Evolutionary conservation across 2,797 vertebrate genomes (phyloP).

Genomic region (Lepilemur ruficaudatus): DNA sequence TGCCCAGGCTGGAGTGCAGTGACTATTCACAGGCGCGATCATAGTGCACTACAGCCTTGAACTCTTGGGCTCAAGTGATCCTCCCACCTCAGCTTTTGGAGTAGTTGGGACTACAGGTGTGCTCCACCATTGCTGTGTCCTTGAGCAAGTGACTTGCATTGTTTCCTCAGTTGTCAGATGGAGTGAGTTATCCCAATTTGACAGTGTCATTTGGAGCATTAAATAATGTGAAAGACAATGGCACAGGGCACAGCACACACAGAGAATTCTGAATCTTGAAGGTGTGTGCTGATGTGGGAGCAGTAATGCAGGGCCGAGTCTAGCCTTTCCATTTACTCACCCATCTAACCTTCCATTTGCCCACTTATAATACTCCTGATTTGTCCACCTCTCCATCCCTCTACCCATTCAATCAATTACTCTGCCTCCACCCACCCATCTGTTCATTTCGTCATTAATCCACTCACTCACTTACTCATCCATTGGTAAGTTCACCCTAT

Average conservation of each 20-base stretch:
- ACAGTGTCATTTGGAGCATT: neutral
- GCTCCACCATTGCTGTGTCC: neutral
- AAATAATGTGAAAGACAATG: neutral
- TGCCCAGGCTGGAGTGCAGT: neutral
- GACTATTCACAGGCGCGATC: neutral
- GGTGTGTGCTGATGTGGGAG: neutral
- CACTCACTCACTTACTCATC: neutral
- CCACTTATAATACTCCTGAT: neutral
- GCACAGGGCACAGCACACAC: neutral
- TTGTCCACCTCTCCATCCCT: neutral
- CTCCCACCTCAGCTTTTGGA: neutral
- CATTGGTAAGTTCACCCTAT: constrained; percentile 15
- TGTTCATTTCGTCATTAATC: neutral
- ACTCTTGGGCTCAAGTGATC: neutral
- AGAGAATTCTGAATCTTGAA: neutral
- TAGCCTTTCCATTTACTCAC: neutral
- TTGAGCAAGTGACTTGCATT: constrained; percentile 41
- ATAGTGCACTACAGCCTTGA: neutral
- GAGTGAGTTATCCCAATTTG: neutral
- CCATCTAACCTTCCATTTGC: neutral
- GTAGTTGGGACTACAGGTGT: neutral
- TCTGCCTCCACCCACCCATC: neutral
- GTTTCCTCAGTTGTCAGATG: constrained; percentile 7
- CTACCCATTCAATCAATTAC: neutral
- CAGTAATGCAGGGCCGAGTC: neutral